Percentiles rank a stretch among this genome's conserved stretches.
Conservation (phyloP, 1,140 invertebrate species). For the Sinonovacula constricta region DNA sequence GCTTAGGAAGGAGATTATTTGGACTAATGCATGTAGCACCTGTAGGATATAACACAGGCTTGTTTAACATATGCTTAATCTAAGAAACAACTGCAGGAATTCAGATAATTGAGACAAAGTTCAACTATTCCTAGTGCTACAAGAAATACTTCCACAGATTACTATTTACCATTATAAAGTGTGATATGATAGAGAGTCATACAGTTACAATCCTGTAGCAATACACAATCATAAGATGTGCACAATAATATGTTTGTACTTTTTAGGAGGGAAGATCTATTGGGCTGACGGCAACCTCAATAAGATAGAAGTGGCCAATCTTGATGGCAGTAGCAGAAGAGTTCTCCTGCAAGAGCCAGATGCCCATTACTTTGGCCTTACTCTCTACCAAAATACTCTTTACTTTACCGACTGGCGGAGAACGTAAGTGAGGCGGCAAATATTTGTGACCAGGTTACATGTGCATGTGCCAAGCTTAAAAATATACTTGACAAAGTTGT, state of each 20-base stretch:
- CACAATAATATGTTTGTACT: neutral
- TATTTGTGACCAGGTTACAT: too few relatives aligned
- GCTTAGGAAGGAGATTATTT: too few relatives aligned
- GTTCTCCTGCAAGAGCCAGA: conserved; percentile 69
- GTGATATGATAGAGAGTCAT: neutral
- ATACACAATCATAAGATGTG: neutral
- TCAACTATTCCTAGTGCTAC: too few relatives aligned
- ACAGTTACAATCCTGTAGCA: too few relatives aligned
- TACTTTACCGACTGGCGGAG: conserved; percentile 75
- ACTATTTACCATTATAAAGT: neutral
- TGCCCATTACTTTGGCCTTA: conserved; percentile 91
- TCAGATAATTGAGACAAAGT: too few relatives aligned
- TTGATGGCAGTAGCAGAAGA: conserved; percentile 67
- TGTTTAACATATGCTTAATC: too few relatives aligned
- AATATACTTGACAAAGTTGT: too few relatives aligned
- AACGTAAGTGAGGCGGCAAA: conserved; percentile 52
- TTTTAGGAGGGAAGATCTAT: conserved; percentile 55
- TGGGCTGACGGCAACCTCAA: conserved; percentile 57
- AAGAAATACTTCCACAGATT: too few relatives aligned
- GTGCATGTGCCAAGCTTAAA: too few relatives aligned
- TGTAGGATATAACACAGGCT: too few relatives aligned
- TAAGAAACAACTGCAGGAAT: too few relatives aligned
- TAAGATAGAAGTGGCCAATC: conserved; percentile 69
- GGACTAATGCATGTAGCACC: too few relatives aligned
- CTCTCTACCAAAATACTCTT: conserved; percentile 74